Conservation (phyloP, 2,888 invertebrate species). For the Zaprionus obscuricornis region DNA sequence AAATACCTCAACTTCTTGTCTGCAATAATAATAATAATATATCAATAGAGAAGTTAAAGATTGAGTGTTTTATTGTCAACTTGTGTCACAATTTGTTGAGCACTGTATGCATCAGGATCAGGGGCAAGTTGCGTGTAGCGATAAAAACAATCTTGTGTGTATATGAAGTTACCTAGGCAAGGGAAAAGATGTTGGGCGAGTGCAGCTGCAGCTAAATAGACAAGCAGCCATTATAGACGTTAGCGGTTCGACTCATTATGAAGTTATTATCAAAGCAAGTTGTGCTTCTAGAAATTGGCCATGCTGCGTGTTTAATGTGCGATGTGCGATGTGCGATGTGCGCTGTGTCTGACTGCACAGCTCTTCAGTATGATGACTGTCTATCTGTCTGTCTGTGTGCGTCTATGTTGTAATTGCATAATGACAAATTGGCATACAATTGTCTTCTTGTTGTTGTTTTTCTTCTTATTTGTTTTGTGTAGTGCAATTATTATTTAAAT, state of each 20-base stretch:
- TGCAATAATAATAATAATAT: constrained; percentile 33
- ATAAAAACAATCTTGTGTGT: no score
- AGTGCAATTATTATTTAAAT: constrained; percentile 66
- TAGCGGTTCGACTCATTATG: constrained; percentile 69
- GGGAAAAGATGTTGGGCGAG: no score
- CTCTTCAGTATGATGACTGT: constrained; percentile 8
- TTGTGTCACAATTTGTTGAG: constrained; percentile 64
- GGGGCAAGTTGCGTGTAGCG: constrained; percentile 18
- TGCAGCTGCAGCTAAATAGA: constrained; percentile 15
- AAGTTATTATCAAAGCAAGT: constrained; percentile 59
- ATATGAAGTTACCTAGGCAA: no score
- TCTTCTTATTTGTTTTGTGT: constrained; percentile 24
- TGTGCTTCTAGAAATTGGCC: constrained; percentile 42
- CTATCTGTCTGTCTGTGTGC: neutral
- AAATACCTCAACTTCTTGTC: constrained; percentile 65
- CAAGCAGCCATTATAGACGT: constrained; percentile 24
- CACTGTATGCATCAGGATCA: constrained; percentile 50
- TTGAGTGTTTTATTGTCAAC: constrained; percentile 15
- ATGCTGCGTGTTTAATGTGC: constrained; percentile 45
- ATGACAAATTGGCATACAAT: constrained; percentile 58
- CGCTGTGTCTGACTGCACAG: no score
- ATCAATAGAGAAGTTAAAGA: constrained; percentile 24
- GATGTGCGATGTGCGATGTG: no score
- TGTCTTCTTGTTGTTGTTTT: constrained; percentile 24
- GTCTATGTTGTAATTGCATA: constrained; percentile 44